Evolutionary conservation across 1,140 invertebrate genomes (phyloP), one percentile per base, ranked within the genome.

Genomic region (Saccostrea cuccullata): DNA sequence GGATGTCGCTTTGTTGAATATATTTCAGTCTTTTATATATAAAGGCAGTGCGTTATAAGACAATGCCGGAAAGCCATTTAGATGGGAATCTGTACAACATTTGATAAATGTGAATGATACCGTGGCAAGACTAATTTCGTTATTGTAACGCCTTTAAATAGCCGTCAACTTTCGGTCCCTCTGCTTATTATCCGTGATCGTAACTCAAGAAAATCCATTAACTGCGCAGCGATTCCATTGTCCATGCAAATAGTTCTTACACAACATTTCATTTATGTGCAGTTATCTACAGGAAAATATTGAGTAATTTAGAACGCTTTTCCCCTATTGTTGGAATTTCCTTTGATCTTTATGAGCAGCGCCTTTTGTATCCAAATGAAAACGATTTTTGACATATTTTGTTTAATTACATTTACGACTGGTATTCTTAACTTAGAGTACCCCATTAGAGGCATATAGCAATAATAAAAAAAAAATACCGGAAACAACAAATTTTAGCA

Each of bases 41-140:
- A 64, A 8, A 20, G 47, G 47, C 47, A 64, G 0, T 2, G n/a
- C 58, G 15, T n/a, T 64, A 20, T 20, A 17, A 64, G 58, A 64
- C 58, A 64, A 64, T 64, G 58, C 2, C 9, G 5, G 47, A 47
- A 47, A 64, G 58, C 58, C 58, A 64, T 64, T n/a, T 64, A 64
- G 58, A 20, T 64, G 58, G 58, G 15, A 64, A 64, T 64, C 58
- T 64, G n/a, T 17, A 20, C 0, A n/a, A n/a, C 58, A 64, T n/a
- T 64, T 77, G 26, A 77, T 77, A 77, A 77, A 77, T 77, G 70
- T 15, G 26, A 77, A 12, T 77, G 70, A 77, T 77, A 77, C 36
- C 70, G 5, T 36, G 23, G 26, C 30, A 30, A 26, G 26, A 36
- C 23, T 77, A 36, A 77, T 77, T 77, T 77, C 3, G 70, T 77